Evolutionary conservation across 2,888 invertebrate species (phyloP), one percentile per base, ranked within the genome.

Genomic region (Sepioteuthis lessoniana): DNA sequence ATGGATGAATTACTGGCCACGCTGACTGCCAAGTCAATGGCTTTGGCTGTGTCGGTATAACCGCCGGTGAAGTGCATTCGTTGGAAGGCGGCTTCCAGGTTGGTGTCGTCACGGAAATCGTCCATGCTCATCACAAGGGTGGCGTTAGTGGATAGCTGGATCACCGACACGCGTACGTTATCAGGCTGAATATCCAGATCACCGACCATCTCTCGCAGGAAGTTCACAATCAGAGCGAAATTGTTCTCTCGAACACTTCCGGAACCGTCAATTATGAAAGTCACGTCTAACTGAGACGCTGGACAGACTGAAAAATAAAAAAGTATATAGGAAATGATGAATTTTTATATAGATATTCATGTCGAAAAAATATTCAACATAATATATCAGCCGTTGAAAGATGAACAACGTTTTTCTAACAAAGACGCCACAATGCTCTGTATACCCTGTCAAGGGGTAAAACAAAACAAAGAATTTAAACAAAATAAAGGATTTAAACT

Each of bases 241-340:
- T 95, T 94, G 10, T 90, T 31, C 16, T n/a, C 93, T 21, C 94
- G 94, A 35, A 95, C 95, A 90, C 95, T 95, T 31, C 95, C 95
- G 5, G 95, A 95, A n/a, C 94, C 94, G 94, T 95, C 95, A 37
- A 95, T 93, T 28, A 95, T 94, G 90, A 95, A 95, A 31, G 94
- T 94, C 10, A 95, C 90, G 37, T 95, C 95, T 25, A 95, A 90
- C 90, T 94, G 76, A 35, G 76, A 16, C 16, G 76, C 76, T 35
- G 76, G 76, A 76, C 76, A 76, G n/a, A 76, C 76, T 76, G 35
- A 3, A 13, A 76, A 60, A 31, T 25, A 7, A 31, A 10, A 28
- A 28, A 60, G 25, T 2, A 31, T 7, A 60, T 31, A 10, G 25
- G 31, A 19, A 19, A 47, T 1, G 7, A 42, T 42, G 42, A 42